Conservation (phyloP, 2,888 invertebrate genomes). For the Carabus problematicus region DNA sequence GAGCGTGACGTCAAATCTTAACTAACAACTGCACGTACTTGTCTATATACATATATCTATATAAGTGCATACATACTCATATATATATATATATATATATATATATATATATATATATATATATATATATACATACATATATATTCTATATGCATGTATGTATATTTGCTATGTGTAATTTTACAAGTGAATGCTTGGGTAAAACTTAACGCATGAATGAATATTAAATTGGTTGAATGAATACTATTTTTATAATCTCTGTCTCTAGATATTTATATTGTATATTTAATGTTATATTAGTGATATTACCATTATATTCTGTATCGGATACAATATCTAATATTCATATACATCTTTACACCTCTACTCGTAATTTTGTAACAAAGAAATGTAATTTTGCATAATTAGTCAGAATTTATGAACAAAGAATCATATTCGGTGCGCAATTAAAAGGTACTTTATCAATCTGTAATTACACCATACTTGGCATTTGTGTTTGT, state of each 20-base stretch:
- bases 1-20: background rate
- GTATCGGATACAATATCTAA: background rate
- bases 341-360: background rate
- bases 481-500: no score
- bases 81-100: background rate
- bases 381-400: background rate
- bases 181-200: conserved; percentile 19
- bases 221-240: conserved; percentile 24
- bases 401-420: background rate
- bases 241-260: conserved; percentile 6
- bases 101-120: background rate
- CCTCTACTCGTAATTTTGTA: background rate
- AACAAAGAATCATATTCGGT: background rate
- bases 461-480: no score
- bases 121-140: background rate
- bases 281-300: no score
- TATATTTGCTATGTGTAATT: conserved; percentile 20
- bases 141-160: background rate
- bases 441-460: background rate
- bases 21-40: background rate
- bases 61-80: background rate
- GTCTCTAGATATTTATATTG: no score
- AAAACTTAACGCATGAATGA: conserved; percentile 23
- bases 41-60: background rate
- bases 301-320: no score